A percentile compares a stretch with the other conserved stretches of the same genome.
phyloP scores from a whole-genome alignment of 2,888 invertebrate species.

The Willowsia nigromaculata region DNA sequence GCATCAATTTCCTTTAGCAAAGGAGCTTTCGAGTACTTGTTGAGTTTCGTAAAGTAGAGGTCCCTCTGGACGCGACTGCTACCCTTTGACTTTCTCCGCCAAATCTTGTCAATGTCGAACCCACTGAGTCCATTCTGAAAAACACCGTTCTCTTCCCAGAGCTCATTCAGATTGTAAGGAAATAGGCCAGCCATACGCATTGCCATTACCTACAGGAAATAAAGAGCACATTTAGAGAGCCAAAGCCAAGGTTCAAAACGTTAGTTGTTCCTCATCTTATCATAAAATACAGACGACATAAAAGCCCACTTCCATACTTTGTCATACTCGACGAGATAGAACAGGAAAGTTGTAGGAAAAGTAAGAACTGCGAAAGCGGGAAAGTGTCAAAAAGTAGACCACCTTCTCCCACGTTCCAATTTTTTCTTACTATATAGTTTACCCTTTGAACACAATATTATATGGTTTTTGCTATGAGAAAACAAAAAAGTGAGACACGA shows the following conservation, averaged over 20 bases:
- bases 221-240: neutral
- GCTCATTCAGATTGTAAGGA: conserved; percentile 75
- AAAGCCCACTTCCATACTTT: neutral
- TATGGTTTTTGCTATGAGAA: neutral
- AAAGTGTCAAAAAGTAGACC: neutral
- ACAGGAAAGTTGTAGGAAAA: neutral
- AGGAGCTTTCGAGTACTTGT: conserved; percentile 76
- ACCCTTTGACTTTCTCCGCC: conserved; percentile 55
- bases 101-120: conserved; percentile 47
- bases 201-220: conserved; percentile 71
- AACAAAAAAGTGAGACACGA: neutral
- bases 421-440: neutral
- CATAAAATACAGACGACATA: neutral
- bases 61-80: conserved; percentile 68
- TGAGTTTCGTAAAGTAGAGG: conserved; percentile 72
- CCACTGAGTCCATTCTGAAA: conserved; percentile 53
- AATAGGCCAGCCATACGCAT: conserved; percentile 74
- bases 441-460: neutral
- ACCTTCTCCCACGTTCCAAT: neutral
- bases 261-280: too few species aligned
- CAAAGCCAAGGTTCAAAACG: neutral
- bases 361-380: neutral
- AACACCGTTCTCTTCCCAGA: conserved; percentile 64
- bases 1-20: conserved; percentile 74
- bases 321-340: too few species aligned